Evolutionary conservation across 2,797 vertebrate genomes (phyloP), one percentile per base, ranked within the genome.

Genomic region (Diglossa cyanea): DNA sequence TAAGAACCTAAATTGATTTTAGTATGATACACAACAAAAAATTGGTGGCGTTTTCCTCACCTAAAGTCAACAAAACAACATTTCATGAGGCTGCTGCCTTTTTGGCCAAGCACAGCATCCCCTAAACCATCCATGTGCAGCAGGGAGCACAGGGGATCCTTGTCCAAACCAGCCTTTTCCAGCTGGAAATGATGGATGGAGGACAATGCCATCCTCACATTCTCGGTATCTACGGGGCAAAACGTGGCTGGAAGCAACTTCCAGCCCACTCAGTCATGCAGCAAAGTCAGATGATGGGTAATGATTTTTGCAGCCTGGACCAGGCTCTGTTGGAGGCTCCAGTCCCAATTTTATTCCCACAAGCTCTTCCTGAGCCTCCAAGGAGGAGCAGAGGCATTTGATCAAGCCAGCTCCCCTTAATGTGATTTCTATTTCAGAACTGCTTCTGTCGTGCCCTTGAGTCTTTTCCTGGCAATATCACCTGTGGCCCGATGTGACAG

Each of bases 401-500:
- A 79, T 94, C 94, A 62, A 31, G 79, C 48, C 62, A 6, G 44
- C 83, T 92, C 93, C 68, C 42, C 57, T 67, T 96, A 94, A 94
- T 93, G 86, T 37, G 77, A 88, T 67, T 68, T 54, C 50, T 71
- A 62, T 44, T 72, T 86, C 81, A 84, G 35, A 84, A 50, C 70
- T 9, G 57, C 55, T 48, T 37, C 47, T 63, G 61, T 87, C 18
- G 6, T 91, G 70, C 93, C 86, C 95, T 91, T 94, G 42, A 16
- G 96, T 80, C 95, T 62, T 93, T 94, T 91, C 57, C 63, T 42
- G 26, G 19, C 48, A 94, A 86, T 92, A 95, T 93, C 93, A 96
- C 95, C 95, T 87, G 88, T 92, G 94, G 92, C 89, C 91, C n/a
- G 19, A 88, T n/a, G 81, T 67, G 94, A 95, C 95, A 95, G 93